Percentiles rank a stretch among this genome's conserved stretches.
phyloP scores from a whole-genome alignment of 2,113 vertebrate genomes.

The Euleptes europaea region DNA sequence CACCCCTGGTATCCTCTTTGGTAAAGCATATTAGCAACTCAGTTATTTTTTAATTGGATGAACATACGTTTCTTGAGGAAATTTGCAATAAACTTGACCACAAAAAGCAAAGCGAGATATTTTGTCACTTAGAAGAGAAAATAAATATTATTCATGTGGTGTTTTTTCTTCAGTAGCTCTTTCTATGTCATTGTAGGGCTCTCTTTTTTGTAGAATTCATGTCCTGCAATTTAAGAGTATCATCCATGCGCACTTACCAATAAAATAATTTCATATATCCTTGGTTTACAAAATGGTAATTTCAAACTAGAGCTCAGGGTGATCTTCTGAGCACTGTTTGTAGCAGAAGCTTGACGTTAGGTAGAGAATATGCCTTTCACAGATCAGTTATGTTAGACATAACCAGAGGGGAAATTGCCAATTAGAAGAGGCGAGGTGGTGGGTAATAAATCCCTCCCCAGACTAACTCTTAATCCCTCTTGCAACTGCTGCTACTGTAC shows the following conservation, averaged over 20 bases:
- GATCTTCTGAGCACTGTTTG: slow-evolving; percentile 37
- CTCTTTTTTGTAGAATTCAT: neutral
- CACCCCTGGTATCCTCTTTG: neutral
- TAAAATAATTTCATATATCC: neutral
- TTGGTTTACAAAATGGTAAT: slow-evolving; percentile 20
- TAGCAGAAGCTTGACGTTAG: slow-evolving; percentile 12
- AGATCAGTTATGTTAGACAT: slow-evolving; percentile 40
- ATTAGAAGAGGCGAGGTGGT: slow-evolving; percentile 33
- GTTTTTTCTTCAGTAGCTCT: neutral
- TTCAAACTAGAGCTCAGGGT: slow-evolving; percentile 13
- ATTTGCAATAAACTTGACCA: slow-evolving; percentile 2
- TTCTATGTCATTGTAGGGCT: slow-evolving; percentile 18
- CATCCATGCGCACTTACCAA: neutral
- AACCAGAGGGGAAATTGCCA: slow-evolving; percentile 29
- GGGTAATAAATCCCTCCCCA: neutral
- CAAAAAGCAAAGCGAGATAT: neutral
- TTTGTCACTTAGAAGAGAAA: slow-evolving; percentile 25
- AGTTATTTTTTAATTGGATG: neutral
- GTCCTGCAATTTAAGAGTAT: slow-evolving; percentile 3
- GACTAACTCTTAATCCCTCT: slow-evolving; percentile 24
- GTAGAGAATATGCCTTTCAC: slow-evolving; percentile 33
- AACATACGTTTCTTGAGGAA: neutral
- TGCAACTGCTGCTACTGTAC: slow-evolving; percentile 28
- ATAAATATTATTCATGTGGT: neutral
- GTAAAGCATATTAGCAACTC: neutral